phyloP scores from a whole-genome alignment of 2,888 invertebrate species.

The Chirona hameri region DNA sequence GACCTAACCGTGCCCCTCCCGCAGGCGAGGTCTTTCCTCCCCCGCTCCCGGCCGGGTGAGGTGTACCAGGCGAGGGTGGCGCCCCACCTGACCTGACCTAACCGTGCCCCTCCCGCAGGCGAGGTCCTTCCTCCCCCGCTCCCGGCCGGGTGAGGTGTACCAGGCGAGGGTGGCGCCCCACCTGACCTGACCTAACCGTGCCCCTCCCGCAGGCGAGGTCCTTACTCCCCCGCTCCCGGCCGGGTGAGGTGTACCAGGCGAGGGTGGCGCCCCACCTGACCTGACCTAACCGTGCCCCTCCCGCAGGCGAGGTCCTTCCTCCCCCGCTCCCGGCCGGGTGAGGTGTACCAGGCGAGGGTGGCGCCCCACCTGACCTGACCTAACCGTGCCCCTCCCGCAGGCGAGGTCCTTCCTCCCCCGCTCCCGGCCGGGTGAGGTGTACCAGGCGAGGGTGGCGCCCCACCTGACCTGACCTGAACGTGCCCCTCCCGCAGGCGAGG shows the following conservation, averaged over 20 bases:
- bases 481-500: slow-evolving; percentile 59
- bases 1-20: too few relatives aligned
- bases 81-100: too few relatives aligned
- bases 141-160: slow-evolving; percentile 93
- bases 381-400: slow-evolving; percentile 43
- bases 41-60: slow-evolving; percentile 79
- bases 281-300: not conserved
- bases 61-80: slow-evolving; percentile 96
- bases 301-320: slow-evolving; percentile 74
- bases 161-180: too few relatives aligned
- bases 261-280: slow-evolving; percentile 79
- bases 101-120: slow-evolving; percentile 52
- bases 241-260: slow-evolving; percentile 94
- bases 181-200: too few relatives aligned
- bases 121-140: slow-evolving; percentile 68
- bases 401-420: slow-evolving; percentile 74
- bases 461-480: slow-evolving; percentile 50
- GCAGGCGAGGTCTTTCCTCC: slow-evolving; percentile 74
- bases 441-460: slow-evolving; percentile 92
- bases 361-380: slow-evolving; percentile 65
- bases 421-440: slow-evolving; percentile 90
- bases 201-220: slow-evolving; percentile 64
- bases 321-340: slow-evolving; percentile 73
- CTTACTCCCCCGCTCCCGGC: slow-evolving; percentile 68
- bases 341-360: slow-evolving; percentile 94